Conservation (phyloP, 2,797 vertebrate species). For the Sandelia bainsii region DNA sequence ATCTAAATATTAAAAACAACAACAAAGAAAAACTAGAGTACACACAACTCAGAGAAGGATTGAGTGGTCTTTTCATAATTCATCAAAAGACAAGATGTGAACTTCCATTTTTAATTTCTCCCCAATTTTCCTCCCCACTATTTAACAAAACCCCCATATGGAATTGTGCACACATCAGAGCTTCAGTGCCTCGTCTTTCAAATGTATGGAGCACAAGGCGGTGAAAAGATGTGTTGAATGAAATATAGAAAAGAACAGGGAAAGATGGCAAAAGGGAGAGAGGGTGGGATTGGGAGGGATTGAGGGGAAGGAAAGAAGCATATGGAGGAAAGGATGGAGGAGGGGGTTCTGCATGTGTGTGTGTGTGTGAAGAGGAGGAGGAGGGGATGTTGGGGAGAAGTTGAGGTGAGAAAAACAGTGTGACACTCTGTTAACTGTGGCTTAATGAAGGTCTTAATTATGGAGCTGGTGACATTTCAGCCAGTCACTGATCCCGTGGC, state of each 20-base stretch:
- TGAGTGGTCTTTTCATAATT: conserved; percentile 66
- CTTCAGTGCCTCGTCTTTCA: conserved; percentile 40
- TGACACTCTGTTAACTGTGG: conserved; percentile 79
- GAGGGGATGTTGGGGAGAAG: conserved; percentile 43
- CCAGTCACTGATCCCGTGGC: conserved; percentile 74
- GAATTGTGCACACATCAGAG: conserved; percentile 46
- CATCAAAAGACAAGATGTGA: conserved; percentile 60
- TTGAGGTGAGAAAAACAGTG: conserved; percentile 63
- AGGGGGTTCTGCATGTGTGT: conserved; percentile 43
- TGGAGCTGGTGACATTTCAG: conserved; percentile 84
- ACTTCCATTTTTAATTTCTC: conserved; percentile 32
- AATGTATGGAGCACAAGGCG: conserved; percentile 38
- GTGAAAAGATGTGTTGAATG: conserved; percentile 38
- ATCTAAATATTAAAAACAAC: conserved; percentile 10
- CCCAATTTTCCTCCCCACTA: conserved; percentile 16
- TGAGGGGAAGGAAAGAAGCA: conserved; percentile 45
- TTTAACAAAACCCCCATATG: conserved; percentile 45
- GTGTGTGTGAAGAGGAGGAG: background rate
- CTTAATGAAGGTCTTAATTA: conserved; percentile 88
- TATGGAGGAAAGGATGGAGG: conserved; percentile 55
- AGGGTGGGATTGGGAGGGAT: conserved; percentile 50
- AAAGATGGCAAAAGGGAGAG: conserved; percentile 32
- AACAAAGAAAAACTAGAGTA: conserved; percentile 33
- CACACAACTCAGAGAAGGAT: conserved; percentile 43
- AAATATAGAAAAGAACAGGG: conserved; percentile 34